Base-by-base conservation (phyloP, 2,888 invertebrate species). In the Laothoe populi region DNA sequence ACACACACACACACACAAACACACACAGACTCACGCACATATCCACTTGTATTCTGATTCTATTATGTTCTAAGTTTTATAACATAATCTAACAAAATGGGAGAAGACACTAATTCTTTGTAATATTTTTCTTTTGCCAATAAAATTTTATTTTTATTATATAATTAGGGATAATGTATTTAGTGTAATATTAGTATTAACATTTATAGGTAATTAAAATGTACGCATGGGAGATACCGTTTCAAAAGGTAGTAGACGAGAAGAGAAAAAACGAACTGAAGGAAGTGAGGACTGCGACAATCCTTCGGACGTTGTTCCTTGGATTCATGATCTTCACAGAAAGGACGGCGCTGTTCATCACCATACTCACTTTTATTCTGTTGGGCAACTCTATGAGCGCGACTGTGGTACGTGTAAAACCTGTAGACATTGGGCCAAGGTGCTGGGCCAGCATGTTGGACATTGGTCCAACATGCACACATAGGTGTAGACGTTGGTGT, bases 181-280 rank as follows among this genome's bases (percentile, higher is more conserved):
- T 38, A 38, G 38, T 38, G 38, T 38, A 8, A 38, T 2, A 38
- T 38, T 11, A 8, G 61, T 44, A 4, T 16, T 35, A 40, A 44
- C 1, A 60, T 75, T 69, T 75, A 67, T 90, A 97, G 93, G 97
- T 98, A 0, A 97, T 99, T 66, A 99, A 99, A 93, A 98, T 99
- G 98, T 99, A 98, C 81, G 97, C 98, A 1, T 99, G 99, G 97
- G 99, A 99, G 84, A 95, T 95, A 70, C 97, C 98, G 0, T 98
- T 99, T 78, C 95, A 96, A 68, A 94, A 95, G 65, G 93, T 98
- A 10, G 96, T 98, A 0, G 94, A 95, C 11, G 86, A 94, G 59
- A 96, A 96, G 11, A 90, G 98, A 78, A 93, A 92, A 81, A 94
- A 93, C 0, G 93, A 93, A 65, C 67, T 93, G 64, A 85, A 82